Evolutionary conservation across 2,797 vertebrate species (phyloP).

Genomic region (Halcyon chelicuti): DNA sequence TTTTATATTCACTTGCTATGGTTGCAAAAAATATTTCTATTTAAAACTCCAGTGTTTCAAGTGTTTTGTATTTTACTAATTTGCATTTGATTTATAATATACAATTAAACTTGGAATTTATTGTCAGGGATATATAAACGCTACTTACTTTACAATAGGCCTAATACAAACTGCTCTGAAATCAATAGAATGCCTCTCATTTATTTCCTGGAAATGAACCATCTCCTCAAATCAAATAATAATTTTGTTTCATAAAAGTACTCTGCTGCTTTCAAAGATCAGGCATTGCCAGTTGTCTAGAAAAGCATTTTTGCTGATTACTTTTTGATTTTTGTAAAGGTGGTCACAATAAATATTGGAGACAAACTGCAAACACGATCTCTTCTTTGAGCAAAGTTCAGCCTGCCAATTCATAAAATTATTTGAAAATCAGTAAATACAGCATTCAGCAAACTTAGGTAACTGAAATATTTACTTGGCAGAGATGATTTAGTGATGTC

Average conservation of each 20-base stretch:
- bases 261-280: neutral
- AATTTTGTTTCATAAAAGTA: neutral
- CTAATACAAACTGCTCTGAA: neutral
- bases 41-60: neutral
- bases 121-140: neutral
- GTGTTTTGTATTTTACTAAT: neutral
- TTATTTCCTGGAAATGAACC: neutral
- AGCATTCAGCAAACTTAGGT: neutral
- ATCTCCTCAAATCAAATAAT: neutral
- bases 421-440: neutral
- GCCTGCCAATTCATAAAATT: neutral
- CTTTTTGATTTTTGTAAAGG: neutral
- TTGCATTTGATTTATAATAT: neutral
- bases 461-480: conserved; percentile 86
- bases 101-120: neutral
- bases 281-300: neutral
- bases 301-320: neutral
- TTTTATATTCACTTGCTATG: neutral
- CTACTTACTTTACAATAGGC: neutral
- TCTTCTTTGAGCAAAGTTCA: neutral
- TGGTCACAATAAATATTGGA: neutral
- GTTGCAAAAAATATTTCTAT: neutral
- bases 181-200: neutral
- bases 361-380: neutral
- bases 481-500: conserved; percentile 98